Conservation (phyloP, 2,888 invertebrate species). For the Synanthedon myopaeformis region DNA sequence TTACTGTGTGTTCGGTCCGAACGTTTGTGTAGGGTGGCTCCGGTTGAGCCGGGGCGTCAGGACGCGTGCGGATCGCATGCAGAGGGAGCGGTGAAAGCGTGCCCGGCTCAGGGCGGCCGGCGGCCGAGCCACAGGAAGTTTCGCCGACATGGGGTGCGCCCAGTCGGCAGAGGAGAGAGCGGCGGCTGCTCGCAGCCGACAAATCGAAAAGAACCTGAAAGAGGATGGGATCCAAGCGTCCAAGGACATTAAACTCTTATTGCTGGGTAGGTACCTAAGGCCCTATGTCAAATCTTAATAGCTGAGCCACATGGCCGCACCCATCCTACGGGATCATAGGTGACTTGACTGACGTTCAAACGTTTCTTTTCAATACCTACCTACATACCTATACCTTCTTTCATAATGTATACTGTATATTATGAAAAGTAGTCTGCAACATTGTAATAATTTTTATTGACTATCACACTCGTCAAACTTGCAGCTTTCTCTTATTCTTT, state of each 20-base stretch:
- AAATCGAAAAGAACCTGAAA: constrained; percentile 97
- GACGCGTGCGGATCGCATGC: constrained; percentile 63
- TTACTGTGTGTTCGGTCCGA: constrained; percentile 60
- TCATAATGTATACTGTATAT: too few species aligned
- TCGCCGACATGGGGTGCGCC: constrained; percentile 94
- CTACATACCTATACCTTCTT: neutral
- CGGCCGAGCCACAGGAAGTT: constrained; percentile 62
- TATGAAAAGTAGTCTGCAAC: too few species aligned
- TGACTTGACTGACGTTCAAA: neutral
- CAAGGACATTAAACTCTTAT: constrained; percentile 97
- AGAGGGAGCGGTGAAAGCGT: constrained; percentile 73
- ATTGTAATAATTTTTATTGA: too few species aligned
- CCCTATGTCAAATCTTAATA: neutral
- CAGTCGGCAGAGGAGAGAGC: constrained; percentile 99
- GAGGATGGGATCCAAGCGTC: constrained; percentile 98
- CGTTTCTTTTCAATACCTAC: neutral
- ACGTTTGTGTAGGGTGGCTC: constrained; percentile 59
- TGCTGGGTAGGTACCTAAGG: constrained; percentile 81
- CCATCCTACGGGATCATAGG: constrained; percentile 21
- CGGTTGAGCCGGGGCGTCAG: constrained; percentile 54
- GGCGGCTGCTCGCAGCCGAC: constrained; percentile 96
- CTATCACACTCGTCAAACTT: neutral
- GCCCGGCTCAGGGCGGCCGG: constrained; percentile 69
- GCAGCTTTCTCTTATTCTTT: constrained; percentile 40
- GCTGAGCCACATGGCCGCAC: constrained; percentile 38